Conservation (phyloP, 2,797 vertebrate species). For the Ctenochaetus hawaiiensis region DNA sequence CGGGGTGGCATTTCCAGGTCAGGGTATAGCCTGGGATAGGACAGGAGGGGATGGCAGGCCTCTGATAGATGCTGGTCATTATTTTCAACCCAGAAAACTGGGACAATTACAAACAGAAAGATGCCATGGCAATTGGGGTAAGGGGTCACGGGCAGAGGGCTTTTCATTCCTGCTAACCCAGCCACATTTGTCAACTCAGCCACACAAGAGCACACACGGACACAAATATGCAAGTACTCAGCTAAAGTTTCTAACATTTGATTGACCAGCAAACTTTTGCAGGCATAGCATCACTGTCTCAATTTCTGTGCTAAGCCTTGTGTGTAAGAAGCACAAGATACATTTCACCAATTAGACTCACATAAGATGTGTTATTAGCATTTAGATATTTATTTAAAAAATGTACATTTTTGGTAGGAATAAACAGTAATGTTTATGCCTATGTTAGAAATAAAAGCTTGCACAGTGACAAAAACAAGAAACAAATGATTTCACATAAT, state of each 20-base stretch:
- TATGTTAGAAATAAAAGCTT: neutral
- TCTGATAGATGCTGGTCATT: constrained; percentile 81
- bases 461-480: neutral
- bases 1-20: constrained; percentile 80
- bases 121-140: constrained; percentile 66
- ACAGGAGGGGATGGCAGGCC: constrained; percentile 73
- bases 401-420: neutral
- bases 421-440: neutral
- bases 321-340: neutral
- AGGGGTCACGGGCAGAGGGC: constrained; percentile 65
- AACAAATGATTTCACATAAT: neutral
- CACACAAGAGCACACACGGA: constrained; percentile 21
- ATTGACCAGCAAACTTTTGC: constrained; percentile 41
- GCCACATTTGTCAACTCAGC: constrained; percentile 61
- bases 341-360: neutral
- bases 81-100: constrained; percentile 76
- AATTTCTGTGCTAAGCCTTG: neutral
- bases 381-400: neutral
- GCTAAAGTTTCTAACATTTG: constrained; percentile 30
- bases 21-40: constrained; percentile 68
- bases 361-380: neutral
- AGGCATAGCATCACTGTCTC: neutral
- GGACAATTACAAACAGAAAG: constrained; percentile 78
- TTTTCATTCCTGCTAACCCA: constrained; percentile 57
- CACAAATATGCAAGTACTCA: neutral